Evolutionary conservation across 1,140 invertebrate species (phyloP).

Genomic region (Tetragonula clypearis): DNA sequence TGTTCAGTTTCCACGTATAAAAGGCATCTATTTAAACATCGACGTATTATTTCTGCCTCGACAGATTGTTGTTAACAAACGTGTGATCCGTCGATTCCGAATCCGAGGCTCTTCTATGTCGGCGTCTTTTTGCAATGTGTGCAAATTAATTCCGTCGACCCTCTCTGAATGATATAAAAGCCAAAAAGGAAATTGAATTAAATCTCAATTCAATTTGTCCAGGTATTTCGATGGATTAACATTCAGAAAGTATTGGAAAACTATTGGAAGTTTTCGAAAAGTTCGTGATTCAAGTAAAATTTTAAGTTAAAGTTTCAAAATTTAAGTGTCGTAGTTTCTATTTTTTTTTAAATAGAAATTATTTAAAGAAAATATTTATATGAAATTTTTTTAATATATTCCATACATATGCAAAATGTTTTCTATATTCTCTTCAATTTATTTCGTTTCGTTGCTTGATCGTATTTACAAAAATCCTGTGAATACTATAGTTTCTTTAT

Average conservation of each 20-base stretch:
- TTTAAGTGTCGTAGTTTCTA: background rate
- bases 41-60: conserved; percentile 42
- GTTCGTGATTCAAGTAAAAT: background rate
- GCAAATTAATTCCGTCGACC: background rate
- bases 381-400: too few species aligned
- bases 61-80: conserved; percentile 53
- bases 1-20: conserved; percentile 55
- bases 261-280: background rate
- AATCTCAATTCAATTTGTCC: background rate
- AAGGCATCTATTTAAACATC: conserved; percentile 46
- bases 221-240: background rate
- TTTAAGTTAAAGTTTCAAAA: background rate
- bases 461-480: too few species aligned
- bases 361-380: background rate
- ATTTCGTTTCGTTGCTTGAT: too few species aligned
- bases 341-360: background rate
- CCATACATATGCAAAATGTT: too few species aligned
- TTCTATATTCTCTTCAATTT: too few species aligned
- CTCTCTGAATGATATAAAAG: background rate
- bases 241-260: background rate
- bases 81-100: conserved; percentile 2
- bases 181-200: background rate
- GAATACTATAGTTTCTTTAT: too few species aligned
- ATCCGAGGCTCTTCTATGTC: background rate
- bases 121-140: conserved; percentile 3